phyloP scores from a whole-genome alignment of 2,113 vertebrate genomes.

The Siniperca chuatsi region DNA sequence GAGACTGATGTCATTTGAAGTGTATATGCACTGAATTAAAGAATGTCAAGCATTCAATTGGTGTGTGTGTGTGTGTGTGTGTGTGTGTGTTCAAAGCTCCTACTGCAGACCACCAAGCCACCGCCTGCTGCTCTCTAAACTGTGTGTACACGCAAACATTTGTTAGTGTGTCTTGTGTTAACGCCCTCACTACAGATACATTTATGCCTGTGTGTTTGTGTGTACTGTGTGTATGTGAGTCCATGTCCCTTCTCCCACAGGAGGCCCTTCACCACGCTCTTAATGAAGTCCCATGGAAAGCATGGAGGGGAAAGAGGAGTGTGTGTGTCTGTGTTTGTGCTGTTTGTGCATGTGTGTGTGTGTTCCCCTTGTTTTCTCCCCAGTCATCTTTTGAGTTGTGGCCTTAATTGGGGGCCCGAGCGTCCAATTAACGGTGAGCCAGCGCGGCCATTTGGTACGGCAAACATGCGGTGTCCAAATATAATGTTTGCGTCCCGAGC shows the following conservation, averaged over 20 bases:
- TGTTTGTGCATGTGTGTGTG: slow-evolving; percentile 13
- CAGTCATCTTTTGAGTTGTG: slow-evolving; percentile 86
- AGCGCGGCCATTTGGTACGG: slow-evolving; percentile 79
- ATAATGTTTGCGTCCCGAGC: slow-evolving; percentile 36
- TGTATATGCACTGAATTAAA: neutral
- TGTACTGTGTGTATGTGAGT: slow-evolving; percentile 26
- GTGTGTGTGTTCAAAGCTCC: neutral
- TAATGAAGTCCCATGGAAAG: slow-evolving; percentile 84
- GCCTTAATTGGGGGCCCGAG: slow-evolving; percentile 91
- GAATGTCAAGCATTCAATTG: neutral
- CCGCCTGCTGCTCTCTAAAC: neutral
- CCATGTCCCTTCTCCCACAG: slow-evolving; percentile 64
- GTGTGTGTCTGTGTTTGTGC: slow-evolving; percentile 14
- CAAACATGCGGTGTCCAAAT: slow-evolving; percentile 83
- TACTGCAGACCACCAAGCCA: neutral
- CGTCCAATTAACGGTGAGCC: slow-evolving; percentile 88
- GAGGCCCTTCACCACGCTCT: slow-evolving; percentile 74
- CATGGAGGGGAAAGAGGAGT: neutral
- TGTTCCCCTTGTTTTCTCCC: slow-evolving; percentile 69
- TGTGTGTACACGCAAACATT: slow-evolving; percentile 27
- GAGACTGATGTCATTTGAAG: neutral
- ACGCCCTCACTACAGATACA: neutral
- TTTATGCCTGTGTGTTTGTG: slow-evolving; percentile 41
- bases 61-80: slow-evolving; percentile 17
- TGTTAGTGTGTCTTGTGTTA: slow-evolving; percentile 33